These are phyloP conservation scores for Melipona beecheii DNA, from an alignment of 2,888 invertebrate genomes.

Conservation along the genomic window DNA sequence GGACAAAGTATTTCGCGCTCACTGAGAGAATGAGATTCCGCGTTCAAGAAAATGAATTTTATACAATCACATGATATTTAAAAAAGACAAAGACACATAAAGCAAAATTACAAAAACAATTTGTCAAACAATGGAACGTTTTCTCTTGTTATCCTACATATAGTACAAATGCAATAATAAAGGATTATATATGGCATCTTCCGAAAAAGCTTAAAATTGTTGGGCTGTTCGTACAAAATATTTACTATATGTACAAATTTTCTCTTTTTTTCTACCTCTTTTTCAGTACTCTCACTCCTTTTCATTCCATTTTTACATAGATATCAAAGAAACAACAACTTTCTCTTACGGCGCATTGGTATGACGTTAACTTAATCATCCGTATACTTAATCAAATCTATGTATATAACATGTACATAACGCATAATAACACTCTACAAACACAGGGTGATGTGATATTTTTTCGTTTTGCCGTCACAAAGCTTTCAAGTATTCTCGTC, in stretches of 20 bases:
- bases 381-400: conserved; percentile 50
- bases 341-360: background rate
- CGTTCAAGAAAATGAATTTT: background rate
- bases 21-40: background rate
- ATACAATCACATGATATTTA: background rate
- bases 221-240: conserved; percentile 68
- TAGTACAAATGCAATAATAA: conserved; percentile 49
- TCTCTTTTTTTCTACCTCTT: conserved; percentile 4
- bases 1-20: background rate
- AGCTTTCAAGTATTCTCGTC: conserved; percentile 62
- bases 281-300: background rate
- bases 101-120: background rate
- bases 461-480: conserved; percentile 27
- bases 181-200: conserved; percentile 56
- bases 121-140: conserved; percentile 3
- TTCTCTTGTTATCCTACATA: conserved; percentile 27
- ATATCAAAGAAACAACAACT: conserved; percentile 29
- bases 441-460: conserved; percentile 24
- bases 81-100: background rate
- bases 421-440: conserved; percentile 52
- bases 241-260: conserved; percentile 71
- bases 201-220: conserved; percentile 49
- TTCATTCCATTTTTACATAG: conserved; percentile 10
- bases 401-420: conserved; percentile 42
- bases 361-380: conserved; percentile 34